Base-by-base conservation (phyloP, 2,113 vertebrate genomes). In the Mus spicilegus region DNA sequence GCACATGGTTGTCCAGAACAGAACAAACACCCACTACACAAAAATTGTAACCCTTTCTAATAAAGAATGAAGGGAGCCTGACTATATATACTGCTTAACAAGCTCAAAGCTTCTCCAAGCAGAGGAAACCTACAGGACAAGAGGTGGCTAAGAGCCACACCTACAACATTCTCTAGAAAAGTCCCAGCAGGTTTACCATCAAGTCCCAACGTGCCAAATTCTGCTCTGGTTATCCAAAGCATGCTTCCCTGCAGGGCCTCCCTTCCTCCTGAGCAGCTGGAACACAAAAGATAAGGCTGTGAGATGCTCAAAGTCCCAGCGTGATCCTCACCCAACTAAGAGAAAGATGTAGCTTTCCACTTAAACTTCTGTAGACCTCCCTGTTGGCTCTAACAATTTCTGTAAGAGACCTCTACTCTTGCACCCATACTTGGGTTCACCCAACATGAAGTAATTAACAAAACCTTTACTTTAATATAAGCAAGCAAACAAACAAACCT, bases 171-270 rank as follows among this genome's bases (percentile, higher is more conserved):
- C 90, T 81, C 91, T 86, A 87, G 5, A 17, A 24, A n/a, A 70
- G 58, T 14, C 63, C 87, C 13, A 7, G 90, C 76, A 22, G 5
- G 69, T 3, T 70, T 24, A 2, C 5, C 56, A 19, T 61, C 92
- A 94, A 69, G 94, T 20, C 24, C 4, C 1, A 6, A 81, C 93
- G 17, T 7, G 95, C 85, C 1, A n/a, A 63, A 56, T 3, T 33
- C 9, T 4, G 10, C 51, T n/a, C 51, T 3, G 58, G 70, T 72
- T 70, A 73, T 69, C 72, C 56, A 0, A 0, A 49, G 92, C 95
- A 81, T 61, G 30, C 7, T 78, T 89, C 91, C 96, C 94, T 56
- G 86, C 28, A 33, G 89, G 88, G 39, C 95, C 85, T 54, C 87
- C 51, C 90, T 76, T 51, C 77, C 87, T 78, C 39, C 7, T 58